Conservation (phyloP, 1,140 invertebrate species). For the Drosophila albomicans region DNA sequence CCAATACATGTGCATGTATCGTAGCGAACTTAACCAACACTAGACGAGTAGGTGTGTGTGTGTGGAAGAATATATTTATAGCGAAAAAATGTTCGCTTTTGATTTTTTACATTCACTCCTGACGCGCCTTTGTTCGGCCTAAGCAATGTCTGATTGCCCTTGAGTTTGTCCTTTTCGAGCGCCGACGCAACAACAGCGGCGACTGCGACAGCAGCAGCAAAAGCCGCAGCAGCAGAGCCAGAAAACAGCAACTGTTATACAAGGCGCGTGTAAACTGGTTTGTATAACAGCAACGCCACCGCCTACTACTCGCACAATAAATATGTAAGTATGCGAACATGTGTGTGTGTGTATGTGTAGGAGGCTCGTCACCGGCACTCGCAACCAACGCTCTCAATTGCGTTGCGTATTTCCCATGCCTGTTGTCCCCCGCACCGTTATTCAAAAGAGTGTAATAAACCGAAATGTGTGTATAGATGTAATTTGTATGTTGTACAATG, state of each 20-base stretch:
- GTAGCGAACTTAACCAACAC: neutral
- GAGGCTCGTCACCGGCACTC: constrained; percentile 65
- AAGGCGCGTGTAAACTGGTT: constrained; percentile 68
- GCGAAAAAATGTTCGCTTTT: neutral
- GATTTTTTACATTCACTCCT: constrained; percentile 25
- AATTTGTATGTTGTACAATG: neutral
- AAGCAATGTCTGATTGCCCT: constrained; percentile 61
- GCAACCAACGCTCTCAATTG: constrained; percentile 14
- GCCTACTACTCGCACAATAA: constrained; percentile 10
- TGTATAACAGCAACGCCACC: constrained; percentile 23
- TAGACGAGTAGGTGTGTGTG: neutral
- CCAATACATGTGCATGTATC: neutral
- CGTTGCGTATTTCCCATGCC: neutral
- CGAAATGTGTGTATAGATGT: constrained; percentile 5
- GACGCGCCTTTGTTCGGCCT: constrained; percentile 39
- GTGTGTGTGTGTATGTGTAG: constrained; percentile 44
- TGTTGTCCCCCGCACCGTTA: neutral
- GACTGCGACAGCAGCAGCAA: constrained; percentile 17
- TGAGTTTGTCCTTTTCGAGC: constrained; percentile 78
- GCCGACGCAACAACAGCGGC: constrained; percentile 38
- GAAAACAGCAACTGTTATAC: constrained; percentile 56
- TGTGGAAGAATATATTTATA: neutral
- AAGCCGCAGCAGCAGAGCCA: constrained; percentile 16
- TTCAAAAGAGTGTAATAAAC: constrained; percentile 20
- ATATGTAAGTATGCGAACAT: neutral